phyloP scores from a whole-genome alignment of 1,140 invertebrate species.

The Elysia chlorotica region DNA sequence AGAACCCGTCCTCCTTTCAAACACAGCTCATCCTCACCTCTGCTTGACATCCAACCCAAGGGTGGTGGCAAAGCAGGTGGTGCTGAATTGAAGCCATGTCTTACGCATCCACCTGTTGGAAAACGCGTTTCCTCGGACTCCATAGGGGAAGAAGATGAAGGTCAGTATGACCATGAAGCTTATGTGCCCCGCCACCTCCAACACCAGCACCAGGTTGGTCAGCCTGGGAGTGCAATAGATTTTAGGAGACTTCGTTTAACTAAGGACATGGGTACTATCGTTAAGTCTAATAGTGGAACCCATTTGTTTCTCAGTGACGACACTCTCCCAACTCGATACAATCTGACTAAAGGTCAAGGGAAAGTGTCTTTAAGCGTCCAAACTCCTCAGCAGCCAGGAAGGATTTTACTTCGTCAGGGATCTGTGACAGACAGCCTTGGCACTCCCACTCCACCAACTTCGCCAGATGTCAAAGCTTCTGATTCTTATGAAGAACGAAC shows the following conservation, averaged over 20 bases:
- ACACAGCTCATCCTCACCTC: conserved; percentile 4
- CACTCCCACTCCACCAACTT: no score
- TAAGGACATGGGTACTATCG: conserved; percentile 28
- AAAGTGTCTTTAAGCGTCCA: no score
- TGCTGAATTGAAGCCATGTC: not conserved
- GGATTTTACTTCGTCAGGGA: conserved; percentile 13
- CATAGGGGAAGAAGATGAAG: conserved; percentile 33
- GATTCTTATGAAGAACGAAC: no score
- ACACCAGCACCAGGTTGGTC: no score
- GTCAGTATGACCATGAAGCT: conserved; percentile 22
- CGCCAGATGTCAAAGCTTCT: no score
- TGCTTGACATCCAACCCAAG: not conserved
- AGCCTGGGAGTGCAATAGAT: not conserved
- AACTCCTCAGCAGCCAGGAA: not conserved
- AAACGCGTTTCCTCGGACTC: conserved; percentile 39
- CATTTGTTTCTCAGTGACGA: conserved; percentile 47
- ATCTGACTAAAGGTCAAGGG: not conserved
- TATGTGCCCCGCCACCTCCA: no score
- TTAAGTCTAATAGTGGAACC: conserved; percentile 49
- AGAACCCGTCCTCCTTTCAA: not conserved
- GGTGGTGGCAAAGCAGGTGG: no score
- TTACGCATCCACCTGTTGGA: conserved; percentile 1
- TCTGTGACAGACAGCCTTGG: conserved; percentile 34
- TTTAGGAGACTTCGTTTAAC: conserved; percentile 6
- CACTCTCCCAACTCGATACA: conserved; percentile 7